These are phyloP conservation scores for Callosobruchus maculatus DNA, from an alignment of 2,888 invertebrate genomes.

Conservation along the genomic window DNA sequence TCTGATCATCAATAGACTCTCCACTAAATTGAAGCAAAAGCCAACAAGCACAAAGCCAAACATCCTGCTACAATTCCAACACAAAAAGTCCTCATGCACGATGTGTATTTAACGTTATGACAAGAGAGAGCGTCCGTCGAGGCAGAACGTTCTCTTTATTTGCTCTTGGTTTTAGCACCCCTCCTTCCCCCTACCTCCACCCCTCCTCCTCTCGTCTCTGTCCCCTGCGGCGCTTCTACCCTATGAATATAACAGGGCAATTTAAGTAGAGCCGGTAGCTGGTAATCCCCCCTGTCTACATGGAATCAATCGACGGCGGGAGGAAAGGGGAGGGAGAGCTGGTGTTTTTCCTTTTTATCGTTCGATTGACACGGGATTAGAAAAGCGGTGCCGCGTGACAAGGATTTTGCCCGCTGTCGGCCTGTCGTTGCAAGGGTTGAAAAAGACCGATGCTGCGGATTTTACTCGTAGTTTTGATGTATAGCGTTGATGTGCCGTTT, in stretches of 20 bases:
- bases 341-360: neutral
- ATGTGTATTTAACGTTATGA: neutral
- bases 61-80: neutral
- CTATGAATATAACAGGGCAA: neutral
- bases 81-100: neutral
- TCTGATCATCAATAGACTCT: neutral
- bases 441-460: too few relatives aligned
- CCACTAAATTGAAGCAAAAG: neutral
- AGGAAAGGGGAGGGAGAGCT: neutral
- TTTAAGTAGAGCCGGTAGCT: neutral
- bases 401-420: neutral
- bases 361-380: neutral
- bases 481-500: too few relatives aligned
- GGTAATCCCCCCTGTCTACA: neutral
- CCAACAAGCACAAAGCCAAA: neutral
- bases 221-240: neutral
- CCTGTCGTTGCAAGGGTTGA: too few relatives aligned
- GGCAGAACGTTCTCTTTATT: neutral
- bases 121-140: constrained; percentile 1
- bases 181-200: neutral
- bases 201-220: neutral
- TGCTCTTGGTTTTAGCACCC: neutral
- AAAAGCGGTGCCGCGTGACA: neutral
- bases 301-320: neutral
- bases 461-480: too few relatives aligned